Conservation (phyloP, 2,888 invertebrate species). For the Acanthoscelides obtectus region DNA sequence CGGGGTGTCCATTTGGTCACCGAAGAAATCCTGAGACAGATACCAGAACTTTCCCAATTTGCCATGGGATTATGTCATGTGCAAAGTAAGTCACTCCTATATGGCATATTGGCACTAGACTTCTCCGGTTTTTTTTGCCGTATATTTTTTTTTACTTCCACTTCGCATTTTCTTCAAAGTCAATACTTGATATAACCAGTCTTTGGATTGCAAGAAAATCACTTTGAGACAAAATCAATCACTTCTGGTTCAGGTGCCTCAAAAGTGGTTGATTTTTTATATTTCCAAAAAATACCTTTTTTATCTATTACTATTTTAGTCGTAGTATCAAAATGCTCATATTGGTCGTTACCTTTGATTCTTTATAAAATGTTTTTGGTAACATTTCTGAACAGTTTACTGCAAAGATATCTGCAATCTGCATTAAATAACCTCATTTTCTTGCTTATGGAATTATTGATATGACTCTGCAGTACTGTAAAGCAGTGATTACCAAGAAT, state of each 20-base stretch:
- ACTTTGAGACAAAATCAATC: background rate
- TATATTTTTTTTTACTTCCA: background rate
- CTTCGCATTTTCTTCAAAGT: background rate
- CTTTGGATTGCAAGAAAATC: background rate
- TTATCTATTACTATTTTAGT: background rate
- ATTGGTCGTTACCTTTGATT: background rate
- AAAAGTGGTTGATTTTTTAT: background rate
- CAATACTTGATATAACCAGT: background rate
- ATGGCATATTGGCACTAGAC: slow-evolving; percentile 13
- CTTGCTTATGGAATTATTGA: background rate
- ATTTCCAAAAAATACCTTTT: background rate
- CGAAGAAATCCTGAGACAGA: slow-evolving; percentile 91
- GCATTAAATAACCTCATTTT: background rate
- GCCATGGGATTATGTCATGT: slow-evolving; percentile 94
- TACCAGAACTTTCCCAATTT: slow-evolving; percentile 91
- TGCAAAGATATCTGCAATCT: background rate
- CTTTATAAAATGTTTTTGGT: background rate
- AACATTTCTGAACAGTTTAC: background rate
- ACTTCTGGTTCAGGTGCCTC: background rate
- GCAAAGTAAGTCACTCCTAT: slow-evolving; percentile 76
- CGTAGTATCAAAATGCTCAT: background rate
- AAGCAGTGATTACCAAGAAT: background rate
- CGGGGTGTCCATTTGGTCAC: slow-evolving; percentile 96
- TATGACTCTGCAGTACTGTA: background rate
- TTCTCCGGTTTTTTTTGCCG: slow-evolving; percentile 10